A percentile compares a stretch with the other conserved stretches of the same genome.
These are phyloP conservation scores for Brachypalpus laphriformis DNA, from an alignment of 2,888 invertebrate genomes.

Conservation along the genomic window DNA sequence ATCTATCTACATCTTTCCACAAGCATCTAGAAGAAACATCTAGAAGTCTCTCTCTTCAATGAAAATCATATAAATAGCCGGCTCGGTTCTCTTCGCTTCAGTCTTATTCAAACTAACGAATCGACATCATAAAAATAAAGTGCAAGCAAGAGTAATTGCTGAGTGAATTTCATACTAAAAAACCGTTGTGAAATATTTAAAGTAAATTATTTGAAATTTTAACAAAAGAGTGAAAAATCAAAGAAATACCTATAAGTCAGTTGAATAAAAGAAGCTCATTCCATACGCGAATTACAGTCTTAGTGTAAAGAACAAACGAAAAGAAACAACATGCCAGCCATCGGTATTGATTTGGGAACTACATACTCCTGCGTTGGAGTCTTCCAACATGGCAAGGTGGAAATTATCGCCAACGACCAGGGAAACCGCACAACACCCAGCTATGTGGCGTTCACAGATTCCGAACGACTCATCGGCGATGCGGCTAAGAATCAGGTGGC, in stretches of 20 bases:
- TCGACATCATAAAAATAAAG: background rate
- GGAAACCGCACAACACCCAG: conserved; percentile 91
- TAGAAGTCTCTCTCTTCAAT: conserved; percentile 24
- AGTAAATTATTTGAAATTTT: background rate
- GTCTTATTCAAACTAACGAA: conserved; percentile 33
- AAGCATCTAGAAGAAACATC: conserved; percentile 9
- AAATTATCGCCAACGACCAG: conserved; percentile 92
- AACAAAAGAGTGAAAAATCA: background rate
- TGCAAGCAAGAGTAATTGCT: background rate
- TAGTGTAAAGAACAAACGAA: background rate
- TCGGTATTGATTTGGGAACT: conserved; percentile 93
- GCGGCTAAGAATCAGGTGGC: conserved; percentile 91
- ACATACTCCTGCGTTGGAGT: conserved; percentile 94
- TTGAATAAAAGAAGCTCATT: background rate
- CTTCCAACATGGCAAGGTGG: conserved; percentile 91
- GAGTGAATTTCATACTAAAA: background rate
- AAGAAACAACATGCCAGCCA: conserved; percentile 83
- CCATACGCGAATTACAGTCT: background rate
- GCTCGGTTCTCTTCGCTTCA: conserved; percentile 7
- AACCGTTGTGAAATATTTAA: background rate
- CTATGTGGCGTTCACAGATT: conserved; percentile 90
- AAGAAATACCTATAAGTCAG: background rate
- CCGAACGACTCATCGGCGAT: conserved; percentile 90
- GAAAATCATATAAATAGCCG: conserved; percentile 46
- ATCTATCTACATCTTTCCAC: background rate